Evolutionary conservation across 2,113 vertebrate species (phyloP).

Genomic region (Atherinomorus stipes): DNA sequence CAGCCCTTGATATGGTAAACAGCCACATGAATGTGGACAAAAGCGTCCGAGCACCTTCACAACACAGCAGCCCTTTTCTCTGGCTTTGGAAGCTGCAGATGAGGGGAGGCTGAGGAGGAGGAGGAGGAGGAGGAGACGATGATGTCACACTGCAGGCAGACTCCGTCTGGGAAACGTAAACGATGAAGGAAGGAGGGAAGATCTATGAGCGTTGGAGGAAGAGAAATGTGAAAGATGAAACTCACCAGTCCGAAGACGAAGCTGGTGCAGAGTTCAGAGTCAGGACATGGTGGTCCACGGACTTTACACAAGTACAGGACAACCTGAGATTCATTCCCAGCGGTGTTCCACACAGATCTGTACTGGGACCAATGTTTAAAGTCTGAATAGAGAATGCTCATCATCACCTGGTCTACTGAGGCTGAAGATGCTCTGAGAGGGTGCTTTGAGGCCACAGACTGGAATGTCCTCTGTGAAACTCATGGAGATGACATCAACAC

Average conservation of each 20-base stretch:
- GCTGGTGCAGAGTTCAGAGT: no score
- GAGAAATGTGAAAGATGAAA: no score
- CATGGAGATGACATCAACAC: no score
- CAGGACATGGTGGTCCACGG: no score
- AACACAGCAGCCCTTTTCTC: conserved; percentile 56
- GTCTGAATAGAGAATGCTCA: no score
- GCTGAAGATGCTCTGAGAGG: no score
- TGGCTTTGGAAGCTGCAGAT: conserved; percentile 65
- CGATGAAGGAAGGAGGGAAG: background rate
- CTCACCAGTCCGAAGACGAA: no score
- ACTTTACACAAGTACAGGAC: no score
- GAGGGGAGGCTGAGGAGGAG: background rate
- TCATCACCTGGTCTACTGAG: no score
- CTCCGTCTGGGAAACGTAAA: background rate
- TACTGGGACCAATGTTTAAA: background rate
- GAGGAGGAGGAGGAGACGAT: background rate
- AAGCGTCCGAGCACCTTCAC: conserved; percentile 72
- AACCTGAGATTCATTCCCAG: background rate
- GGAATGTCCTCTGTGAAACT: no score
- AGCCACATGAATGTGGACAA: conserved; percentile 75
- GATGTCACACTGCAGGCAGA: background rate
- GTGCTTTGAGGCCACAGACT: no score
- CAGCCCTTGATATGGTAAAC: conserved; percentile 83
- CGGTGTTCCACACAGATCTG: background rate
- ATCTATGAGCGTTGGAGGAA: background rate